A percentile compares a stretch with the other conserved stretches of the same genome.
These are phyloP conservation scores for Caerostris extrusa DNA, from an alignment of 1,140 invertebrate genomes.

Conservation along the genomic window DNA sequence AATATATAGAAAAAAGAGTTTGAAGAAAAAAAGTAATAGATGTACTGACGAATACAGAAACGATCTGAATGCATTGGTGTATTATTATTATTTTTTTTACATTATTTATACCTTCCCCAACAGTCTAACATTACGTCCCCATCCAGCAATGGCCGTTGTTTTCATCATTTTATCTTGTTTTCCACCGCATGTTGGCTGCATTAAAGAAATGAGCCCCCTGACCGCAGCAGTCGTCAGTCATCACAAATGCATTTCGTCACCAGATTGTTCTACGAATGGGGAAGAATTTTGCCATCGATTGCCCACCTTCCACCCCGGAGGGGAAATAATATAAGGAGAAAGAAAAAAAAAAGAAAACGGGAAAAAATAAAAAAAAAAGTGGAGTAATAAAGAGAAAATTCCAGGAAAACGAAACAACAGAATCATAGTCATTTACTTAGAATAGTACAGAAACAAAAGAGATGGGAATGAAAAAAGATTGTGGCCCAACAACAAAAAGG, in stretches of 20 bases:
- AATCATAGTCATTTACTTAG: conserved; percentile 76
- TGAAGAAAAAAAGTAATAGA: not conserved
- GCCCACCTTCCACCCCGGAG: not conserved
- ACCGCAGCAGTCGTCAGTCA: conserved; percentile 63
- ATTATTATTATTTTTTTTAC: conserved; percentile 2
- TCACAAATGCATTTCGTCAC: conserved; percentile 75
- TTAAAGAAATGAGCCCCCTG: conserved; percentile 70
- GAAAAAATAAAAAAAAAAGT: conserved; percentile 12
- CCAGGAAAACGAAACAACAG: conserved; percentile 73
- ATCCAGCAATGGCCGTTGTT: conserved; percentile 51
- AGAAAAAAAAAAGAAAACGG: conserved; percentile 14
- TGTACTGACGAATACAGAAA: conserved; percentile 9
- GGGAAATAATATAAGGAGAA: conserved; percentile 36
- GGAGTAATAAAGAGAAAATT: conserved; percentile 76
- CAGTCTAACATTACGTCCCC: conserved; percentile 4
- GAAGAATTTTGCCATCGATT: not conserved
- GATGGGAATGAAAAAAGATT: conserved; percentile 48
- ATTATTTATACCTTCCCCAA: no score
- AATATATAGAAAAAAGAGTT: no score
- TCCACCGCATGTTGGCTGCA: conserved; percentile 48
- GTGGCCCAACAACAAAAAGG: not conserved
- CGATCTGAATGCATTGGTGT: conserved; percentile 52
- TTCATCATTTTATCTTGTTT: conserved; percentile 72
- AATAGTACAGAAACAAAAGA: conserved; percentile 54
- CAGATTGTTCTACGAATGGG: conserved; percentile 74